Conservation (phyloP, 2,113 vertebrate genomes). For the Hippocampus barbouri region DNA sequence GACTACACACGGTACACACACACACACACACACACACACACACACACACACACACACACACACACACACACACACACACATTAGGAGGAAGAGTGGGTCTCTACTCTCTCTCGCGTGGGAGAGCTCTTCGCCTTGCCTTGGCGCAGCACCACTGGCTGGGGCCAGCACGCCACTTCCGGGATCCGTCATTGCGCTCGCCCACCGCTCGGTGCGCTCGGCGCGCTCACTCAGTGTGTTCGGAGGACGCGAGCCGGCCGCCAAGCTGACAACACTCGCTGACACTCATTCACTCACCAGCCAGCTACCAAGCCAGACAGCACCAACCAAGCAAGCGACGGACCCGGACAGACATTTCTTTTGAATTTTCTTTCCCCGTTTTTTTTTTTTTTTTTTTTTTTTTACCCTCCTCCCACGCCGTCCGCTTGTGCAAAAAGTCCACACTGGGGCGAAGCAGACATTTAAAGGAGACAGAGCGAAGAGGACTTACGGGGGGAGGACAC, state of each 20-base stretch:
- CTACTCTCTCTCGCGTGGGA: conserved; percentile 78
- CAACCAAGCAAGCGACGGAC: conserved; percentile 73
- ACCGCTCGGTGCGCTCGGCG: conserved; percentile 92
- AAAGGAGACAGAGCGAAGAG: conserved; percentile 2
- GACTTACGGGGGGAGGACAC: conserved; percentile 3
- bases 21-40: background rate
- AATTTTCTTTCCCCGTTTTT: conserved; percentile 28
- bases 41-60: background rate
- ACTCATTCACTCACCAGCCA: conserved; percentile 86
- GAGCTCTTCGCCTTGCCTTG: conserved; percentile 61
- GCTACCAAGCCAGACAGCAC: conserved; percentile 82
- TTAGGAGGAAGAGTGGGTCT: conserved; percentile 70
- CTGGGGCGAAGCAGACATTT: conserved; percentile 11
- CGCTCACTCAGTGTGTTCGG: conserved; percentile 76
- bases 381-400: conserved; percentile 57
- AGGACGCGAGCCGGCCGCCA: conserved; percentile 96
- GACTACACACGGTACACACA: background rate
- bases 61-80: background rate
- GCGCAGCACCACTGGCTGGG: conserved; percentile 87
- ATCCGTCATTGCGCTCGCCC: conserved; percentile 99
- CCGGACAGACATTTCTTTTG: conserved; percentile 49
- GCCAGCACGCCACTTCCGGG: conserved; percentile 95
- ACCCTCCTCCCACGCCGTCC: conserved; percentile 12
- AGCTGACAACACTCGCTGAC: conserved; percentile 99
- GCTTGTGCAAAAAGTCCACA: conserved; percentile 8